A percentile compares a stretch with the other conserved stretches of the same genome.
Conservation (phyloP, 2,797 vertebrate species). For the Lagodon rhomboides region DNA sequence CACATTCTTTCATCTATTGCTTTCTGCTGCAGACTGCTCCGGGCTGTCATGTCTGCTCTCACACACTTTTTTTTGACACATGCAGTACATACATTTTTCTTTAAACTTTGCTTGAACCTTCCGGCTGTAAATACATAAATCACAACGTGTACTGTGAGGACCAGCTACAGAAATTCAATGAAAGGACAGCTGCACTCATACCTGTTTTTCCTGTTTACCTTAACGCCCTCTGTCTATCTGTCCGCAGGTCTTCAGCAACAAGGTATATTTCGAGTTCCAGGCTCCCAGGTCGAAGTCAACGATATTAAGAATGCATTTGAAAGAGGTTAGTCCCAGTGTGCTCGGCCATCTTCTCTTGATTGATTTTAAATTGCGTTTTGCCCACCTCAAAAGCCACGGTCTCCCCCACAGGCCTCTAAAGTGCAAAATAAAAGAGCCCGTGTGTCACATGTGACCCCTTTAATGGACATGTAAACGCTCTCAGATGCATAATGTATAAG, state of each 20-base stretch:
- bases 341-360: conserved; percentile 61
- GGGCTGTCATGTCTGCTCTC: not conserved
- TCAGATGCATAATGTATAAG: conserved; percentile 63
- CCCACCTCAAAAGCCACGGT: conserved; percentile 62
- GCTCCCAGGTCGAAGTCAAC: conserved; percentile 99
- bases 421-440: conserved; percentile 62
- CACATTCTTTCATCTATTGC: conserved; percentile 6
- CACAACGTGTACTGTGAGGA: not conserved
- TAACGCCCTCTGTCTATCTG: conserved; percentile 27
- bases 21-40: not conserved
- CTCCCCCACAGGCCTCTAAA: conserved; percentile 55
- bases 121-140: not conserved
- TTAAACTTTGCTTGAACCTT: conserved; percentile 1
- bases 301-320: conserved; percentile 99
- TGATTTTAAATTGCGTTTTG: conserved; percentile 76
- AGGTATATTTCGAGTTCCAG: conserved; percentile 98
- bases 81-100: no score
- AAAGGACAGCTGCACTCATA: not conserved
- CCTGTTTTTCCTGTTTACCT: conserved; percentile 17
- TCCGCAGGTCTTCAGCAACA: conserved; percentile 96
- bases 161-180: not conserved
- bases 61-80: not conserved
- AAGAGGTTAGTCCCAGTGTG: conserved; percentile 89
- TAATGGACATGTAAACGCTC: conserved; percentile 61
- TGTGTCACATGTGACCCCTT: conserved; percentile 35